Percentiles rank a stretch among this genome's conserved stretches.
phyloP scores from a whole-genome alignment of 1,140 invertebrate species.

The Lepidotrigona ventralis region DNA sequence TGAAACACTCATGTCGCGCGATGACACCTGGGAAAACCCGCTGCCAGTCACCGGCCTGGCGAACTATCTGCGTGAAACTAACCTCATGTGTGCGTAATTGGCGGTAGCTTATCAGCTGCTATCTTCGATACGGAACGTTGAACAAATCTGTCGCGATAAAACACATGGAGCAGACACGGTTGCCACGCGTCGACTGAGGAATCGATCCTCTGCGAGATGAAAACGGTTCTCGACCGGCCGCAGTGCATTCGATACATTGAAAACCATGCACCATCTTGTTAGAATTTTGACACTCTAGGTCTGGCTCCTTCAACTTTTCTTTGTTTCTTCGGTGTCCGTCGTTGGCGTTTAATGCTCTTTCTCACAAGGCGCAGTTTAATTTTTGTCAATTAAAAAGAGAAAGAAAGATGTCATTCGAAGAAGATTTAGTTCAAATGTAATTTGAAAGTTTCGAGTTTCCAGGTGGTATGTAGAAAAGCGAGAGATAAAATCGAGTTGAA shows the following conservation, averaged over 20 bases:
- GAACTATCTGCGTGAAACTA: constrained; percentile 30
- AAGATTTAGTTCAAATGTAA: not conserved
- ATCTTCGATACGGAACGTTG: not conserved
- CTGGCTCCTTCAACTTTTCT: no score
- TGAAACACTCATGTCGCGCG: constrained; percentile 55
- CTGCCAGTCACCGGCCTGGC: not conserved
- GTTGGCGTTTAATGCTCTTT: no score
- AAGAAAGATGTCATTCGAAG: no score
- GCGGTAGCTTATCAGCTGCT: constrained; percentile 27
- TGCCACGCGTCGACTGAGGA: constrained; percentile 45
- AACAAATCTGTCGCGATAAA: constrained; percentile 12
- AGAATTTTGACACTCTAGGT: not conserved
- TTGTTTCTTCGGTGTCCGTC: no score
- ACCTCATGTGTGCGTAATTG: constrained; percentile 22
- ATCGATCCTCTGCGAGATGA: constrained; percentile 22
- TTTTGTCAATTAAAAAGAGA: no score
- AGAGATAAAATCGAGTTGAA: not conserved
- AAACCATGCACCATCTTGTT: not conserved
- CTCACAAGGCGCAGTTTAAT: no score
- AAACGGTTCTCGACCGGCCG: not conserved
- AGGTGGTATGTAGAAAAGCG: not conserved
- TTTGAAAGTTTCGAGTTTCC: not conserved
- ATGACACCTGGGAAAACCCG: not conserved
- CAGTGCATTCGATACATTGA: not conserved
- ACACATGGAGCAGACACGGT: constrained; percentile 13